A percentile compares a stretch with the other conserved stretches of the same genome.
Conservation (phyloP, 2,113 vertebrate species). For the Myotis lucifugus region DNA sequence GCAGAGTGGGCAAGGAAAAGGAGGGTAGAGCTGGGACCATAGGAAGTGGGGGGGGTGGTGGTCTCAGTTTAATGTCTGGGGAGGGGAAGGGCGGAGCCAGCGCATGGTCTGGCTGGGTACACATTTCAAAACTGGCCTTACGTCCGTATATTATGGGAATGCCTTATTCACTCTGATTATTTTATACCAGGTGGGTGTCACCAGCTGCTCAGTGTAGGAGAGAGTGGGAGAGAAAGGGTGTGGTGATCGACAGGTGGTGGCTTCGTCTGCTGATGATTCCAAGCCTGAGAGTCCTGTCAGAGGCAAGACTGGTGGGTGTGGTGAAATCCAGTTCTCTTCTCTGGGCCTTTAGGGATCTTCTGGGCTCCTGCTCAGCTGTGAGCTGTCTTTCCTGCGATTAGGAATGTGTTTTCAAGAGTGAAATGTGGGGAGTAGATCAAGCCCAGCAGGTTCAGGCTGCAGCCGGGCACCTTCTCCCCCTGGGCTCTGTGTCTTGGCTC, state of each 20-base stretch:
- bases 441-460: not conserved
- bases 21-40: not conserved
- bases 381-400: not conserved
- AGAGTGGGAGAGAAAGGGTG: slow-evolving; percentile 60
- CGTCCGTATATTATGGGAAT: slow-evolving; percentile 57
- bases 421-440: not conserved
- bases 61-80: not conserved
- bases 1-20: not conserved
- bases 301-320: slow-evolving; percentile 34
- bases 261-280: slow-evolving; percentile 53
- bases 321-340: not conserved
- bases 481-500: not conserved
- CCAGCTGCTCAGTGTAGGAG: slow-evolving; percentile 71
- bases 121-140: slow-evolving; percentile 48
- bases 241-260: slow-evolving; percentile 71
- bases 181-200: slow-evolving; percentile 69
- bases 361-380: not conserved
- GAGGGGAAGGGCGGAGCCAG: not conserved
- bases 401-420: not conserved
- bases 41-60: not conserved
- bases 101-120: not conserved
- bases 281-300: not conserved
- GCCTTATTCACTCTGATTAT: slow-evolving; percentile 68
- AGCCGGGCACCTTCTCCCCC: not conserved
- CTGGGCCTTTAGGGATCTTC: not conserved